Evolutionary conservation across 2,888 invertebrate species (phyloP).

Genomic region (Podotricha telesiphe): DNA sequence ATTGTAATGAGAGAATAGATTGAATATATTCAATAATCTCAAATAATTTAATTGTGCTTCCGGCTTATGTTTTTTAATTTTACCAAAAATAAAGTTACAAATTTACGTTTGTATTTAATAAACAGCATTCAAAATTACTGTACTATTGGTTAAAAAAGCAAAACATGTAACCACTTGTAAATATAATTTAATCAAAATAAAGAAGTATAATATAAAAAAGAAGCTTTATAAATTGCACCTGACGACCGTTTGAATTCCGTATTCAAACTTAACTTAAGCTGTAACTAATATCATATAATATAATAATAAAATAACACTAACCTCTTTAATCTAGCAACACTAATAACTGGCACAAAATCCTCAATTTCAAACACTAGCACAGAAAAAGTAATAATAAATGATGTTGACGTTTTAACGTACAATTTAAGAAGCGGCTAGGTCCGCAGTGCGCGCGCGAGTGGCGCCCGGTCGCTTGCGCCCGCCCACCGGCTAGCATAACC

Average conservation of each 20-base stretch:
- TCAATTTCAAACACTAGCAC: constrained; percentile 73
- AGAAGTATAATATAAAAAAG: background rate
- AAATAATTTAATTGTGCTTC: background rate
- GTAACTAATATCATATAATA: background rate
- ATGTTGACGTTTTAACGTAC: constrained; percentile 59
- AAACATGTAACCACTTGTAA: background rate
- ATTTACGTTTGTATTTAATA: too few relatives aligned
- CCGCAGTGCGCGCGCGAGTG: constrained; percentile 80
- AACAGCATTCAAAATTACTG: background rate
- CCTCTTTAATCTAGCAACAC: constrained; percentile 56
- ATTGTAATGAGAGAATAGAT: background rate
- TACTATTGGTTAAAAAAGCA: background rate
- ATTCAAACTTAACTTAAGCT: constrained; percentile 25
- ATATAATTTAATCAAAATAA: background rate
- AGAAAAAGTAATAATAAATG: constrained; percentile 51
- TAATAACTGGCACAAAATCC: constrained; percentile 76
- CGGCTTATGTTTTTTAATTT: background rate
- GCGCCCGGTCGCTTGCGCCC: constrained; percentile 71
- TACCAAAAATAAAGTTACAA: too few relatives aligned
- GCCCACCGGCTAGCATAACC: constrained; percentile 62
- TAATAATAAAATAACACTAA: constrained; percentile 54
- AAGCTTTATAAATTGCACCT: constrained; percentile 30
- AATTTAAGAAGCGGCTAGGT: constrained; percentile 70
- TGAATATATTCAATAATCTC: background rate
- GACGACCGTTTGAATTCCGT: constrained; percentile 34